Evolutionary conservation across 2,888 invertebrate species (phyloP).

Genomic region (Drosophila parthenogenetica): DNA sequence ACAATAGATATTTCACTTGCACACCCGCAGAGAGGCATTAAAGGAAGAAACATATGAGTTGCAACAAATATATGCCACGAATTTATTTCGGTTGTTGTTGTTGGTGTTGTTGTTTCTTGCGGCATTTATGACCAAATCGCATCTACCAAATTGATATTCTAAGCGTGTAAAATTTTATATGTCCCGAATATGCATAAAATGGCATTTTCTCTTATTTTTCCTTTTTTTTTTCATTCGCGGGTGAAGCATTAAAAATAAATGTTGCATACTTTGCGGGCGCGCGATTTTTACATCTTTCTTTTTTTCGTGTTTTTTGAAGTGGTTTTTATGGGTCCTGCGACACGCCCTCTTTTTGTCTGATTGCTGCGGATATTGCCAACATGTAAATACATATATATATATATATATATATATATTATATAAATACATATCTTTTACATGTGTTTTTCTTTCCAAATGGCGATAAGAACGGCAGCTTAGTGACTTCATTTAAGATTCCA

Average conservation of each 20-base stretch:
- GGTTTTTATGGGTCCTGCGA: constrained; percentile 47
- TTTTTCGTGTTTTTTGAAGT: constrained; percentile 13
- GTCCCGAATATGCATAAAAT: constrained; percentile 57
- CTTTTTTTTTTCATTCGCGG: constrained; percentile 12
- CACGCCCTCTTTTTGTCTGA: constrained; percentile 57
- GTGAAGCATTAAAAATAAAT: constrained; percentile 70
- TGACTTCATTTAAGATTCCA: constrained; percentile 41
- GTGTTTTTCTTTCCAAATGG: constrained; percentile 25
- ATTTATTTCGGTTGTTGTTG: constrained; percentile 58
- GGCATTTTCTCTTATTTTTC: constrained; percentile 12
- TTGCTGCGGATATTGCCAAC: constrained; percentile 63
- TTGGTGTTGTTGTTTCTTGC: constrained; percentile 25
- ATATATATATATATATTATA: constrained; percentile 16
- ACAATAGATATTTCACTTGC: background rate
- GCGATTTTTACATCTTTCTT: constrained; percentile 30
- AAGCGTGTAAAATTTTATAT: constrained; percentile 74
- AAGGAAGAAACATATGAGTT: background rate
- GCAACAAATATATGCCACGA: constrained; percentile 53
- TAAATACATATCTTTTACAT: constrained; percentile 39
- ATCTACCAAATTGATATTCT: constrained; percentile 75
- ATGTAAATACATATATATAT: constrained; percentile 20
- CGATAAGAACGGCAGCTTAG: constrained; percentile 43
- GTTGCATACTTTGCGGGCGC: constrained; percentile 72
- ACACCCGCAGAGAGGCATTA: constrained; percentile 8
- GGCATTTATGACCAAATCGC: constrained; percentile 73